Conservation (phyloP, 2,888 invertebrate species). For the Chesias legatella region DNA sequence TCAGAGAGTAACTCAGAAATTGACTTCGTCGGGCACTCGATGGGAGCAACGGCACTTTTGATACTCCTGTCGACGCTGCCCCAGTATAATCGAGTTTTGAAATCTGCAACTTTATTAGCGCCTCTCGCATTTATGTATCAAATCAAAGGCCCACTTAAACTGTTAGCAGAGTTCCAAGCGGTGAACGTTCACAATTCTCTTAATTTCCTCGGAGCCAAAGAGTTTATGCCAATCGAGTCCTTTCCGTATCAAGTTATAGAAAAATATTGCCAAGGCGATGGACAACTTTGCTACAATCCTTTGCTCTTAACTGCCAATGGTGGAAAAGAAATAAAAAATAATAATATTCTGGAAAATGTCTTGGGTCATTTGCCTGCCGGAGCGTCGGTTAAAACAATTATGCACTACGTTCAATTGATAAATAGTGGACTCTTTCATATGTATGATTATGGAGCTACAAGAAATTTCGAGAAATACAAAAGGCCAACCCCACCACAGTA, state of each 20-base stretch:
- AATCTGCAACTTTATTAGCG: conserved; percentile 41
- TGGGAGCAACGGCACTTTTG: conserved; percentile 47
- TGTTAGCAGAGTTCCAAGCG: conserved; percentile 35
- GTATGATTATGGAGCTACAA: conserved; percentile 36
- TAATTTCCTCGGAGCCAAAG: conserved; percentile 32
- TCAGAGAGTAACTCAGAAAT: conserved; percentile 28
- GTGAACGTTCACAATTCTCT: conserved; percentile 25
- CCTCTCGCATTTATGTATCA: conserved; percentile 48
- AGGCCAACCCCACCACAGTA: conserved; percentile 32
- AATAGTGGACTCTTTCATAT: conserved; percentile 41
- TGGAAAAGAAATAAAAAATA: conserved; percentile 28
- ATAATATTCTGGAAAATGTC: conserved; percentile 24
- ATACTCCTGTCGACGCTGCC: conserved; percentile 40
- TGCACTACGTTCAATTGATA: conserved; percentile 49
- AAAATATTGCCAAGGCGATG: conserved; percentile 36
- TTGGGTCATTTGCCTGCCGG: conserved; percentile 33
- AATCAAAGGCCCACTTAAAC: conserved; percentile 41
- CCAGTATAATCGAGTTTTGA: conserved; percentile 39
- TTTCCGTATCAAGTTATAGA: conserved; percentile 34
- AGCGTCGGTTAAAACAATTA: conserved; percentile 43
- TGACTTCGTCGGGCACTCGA: conserved; percentile 46
- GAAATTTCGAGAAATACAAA: conserved; percentile 34
- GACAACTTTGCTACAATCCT: conserved; percentile 37
- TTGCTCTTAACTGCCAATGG: conserved; percentile 40
- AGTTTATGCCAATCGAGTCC: conserved; percentile 28